Evolutionary conservation across 2,113 vertebrate genomes (phyloP).

Genomic region (Chroicocephalus ridibundus): DNA sequence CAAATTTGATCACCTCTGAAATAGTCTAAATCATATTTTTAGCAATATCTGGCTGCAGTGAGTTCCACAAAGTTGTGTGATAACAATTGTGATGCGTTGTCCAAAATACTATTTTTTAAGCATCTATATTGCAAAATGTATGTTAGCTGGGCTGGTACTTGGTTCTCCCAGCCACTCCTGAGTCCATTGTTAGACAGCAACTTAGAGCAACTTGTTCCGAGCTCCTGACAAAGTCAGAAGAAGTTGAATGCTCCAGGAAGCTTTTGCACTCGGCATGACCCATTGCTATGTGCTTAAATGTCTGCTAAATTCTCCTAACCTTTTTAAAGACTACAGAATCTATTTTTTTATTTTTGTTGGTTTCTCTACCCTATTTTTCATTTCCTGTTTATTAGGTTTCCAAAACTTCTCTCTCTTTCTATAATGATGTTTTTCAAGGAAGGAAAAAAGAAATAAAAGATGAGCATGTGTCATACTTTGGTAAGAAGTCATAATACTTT

Average conservation of each 20-base stretch:
- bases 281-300: not conserved
- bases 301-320: not conserved
- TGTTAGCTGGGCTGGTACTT: not conserved
- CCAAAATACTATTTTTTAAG: not conserved
- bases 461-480: not conserved
- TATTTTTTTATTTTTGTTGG: not conserved
- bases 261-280: not conserved
- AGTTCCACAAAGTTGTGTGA: not conserved
- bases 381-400: not conserved
- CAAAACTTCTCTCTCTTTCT: not conserved
- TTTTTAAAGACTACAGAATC: not conserved
- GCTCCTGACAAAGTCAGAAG: not conserved
- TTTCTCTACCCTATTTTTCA: not conserved
- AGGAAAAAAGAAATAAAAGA: not conserved
- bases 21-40: not conserved
- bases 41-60: not conserved
- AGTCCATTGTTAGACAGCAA: not conserved
- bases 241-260: not conserved
- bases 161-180: not conserved
- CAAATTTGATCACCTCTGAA: not conserved
- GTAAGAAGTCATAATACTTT: not conserved
- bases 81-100: not conserved
- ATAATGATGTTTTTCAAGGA: not conserved
- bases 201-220: not conserved
- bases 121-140: not conserved